Evolutionary conservation across 2,113 vertebrate species (phyloP), one percentile per base, ranked within the genome.

Genomic region (Ochotona princeps): DNA sequence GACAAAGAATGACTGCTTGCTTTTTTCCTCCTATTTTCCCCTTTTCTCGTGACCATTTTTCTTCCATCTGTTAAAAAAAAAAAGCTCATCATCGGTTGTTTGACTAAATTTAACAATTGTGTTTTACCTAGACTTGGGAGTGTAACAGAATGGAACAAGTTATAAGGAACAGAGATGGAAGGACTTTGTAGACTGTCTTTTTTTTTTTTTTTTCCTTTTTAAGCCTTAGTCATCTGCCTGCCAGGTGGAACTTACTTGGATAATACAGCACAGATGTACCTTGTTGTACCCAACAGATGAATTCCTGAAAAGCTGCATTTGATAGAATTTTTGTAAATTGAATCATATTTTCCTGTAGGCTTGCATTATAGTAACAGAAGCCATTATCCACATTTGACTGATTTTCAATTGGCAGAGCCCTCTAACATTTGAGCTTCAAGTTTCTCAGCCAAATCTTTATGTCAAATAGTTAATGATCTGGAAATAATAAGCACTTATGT

Each of bases 391-490:
- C 96, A 96, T 96, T 90, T 94, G 96, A 96, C 96, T 97, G 96
- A 85, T 95, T 94, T 93, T 96, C 95, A 94, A 32, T 96, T 96
- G 97, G 92, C 96, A 95, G 92, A 95, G 89, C 49, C 93, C 90
- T 87, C 91, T 88, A 95, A 96, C 91, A 87, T 82, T 96, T 60
- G 91, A 96, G 96, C 93, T 94, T 97, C 84, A 91, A 73, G 94
- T 97, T 96, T 97, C 96, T 80, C 87, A 94, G 97, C 97, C 96
- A 97, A 96, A 95, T 94, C 93, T 96, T 95, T 95, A 75, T 96
- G 96, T 97, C 97, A 95, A 94, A 81, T 82, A 87, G 95, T 96
- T 97, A 97, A 97, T 97, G 96, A 96, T 95, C 93, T 96, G 95
- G 95, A 97, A 97, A 97, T 95, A 97, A 97, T 96, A 91, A 94